A percentile compares a stretch with the other conserved stretches of the same genome.
Conservation (phyloP, 2,888 invertebrate genomes). For the Clepsis dumicolana region DNA sequence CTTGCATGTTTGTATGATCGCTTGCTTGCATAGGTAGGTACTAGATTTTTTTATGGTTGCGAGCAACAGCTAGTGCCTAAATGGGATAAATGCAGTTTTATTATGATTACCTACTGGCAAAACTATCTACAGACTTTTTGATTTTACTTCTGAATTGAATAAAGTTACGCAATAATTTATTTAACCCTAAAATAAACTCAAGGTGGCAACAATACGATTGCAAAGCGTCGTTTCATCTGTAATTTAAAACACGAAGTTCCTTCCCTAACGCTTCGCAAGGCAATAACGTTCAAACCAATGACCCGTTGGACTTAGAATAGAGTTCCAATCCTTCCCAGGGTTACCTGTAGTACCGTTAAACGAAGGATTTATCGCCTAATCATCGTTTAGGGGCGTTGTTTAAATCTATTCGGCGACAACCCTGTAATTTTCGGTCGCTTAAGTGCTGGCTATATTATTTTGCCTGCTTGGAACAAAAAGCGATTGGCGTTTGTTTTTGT, state of each 20-base stretch:
- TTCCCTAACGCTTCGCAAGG: conserved; percentile 13
- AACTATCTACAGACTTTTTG: too few relatives aligned
- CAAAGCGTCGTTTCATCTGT: neutral
- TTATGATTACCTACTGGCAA: too few relatives aligned
- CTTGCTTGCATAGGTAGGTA: too few relatives aligned
- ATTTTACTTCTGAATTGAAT: too few relatives aligned
- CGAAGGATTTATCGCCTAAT: conserved; percentile 31
- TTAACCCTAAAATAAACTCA: neutral
- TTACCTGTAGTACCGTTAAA: conserved; percentile 29
- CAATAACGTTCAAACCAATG: conserved; percentile 36
- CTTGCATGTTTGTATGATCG: too few relatives aligned
- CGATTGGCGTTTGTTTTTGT: neutral
- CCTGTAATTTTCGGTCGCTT: conserved; percentile 23
- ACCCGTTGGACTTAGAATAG: conserved; percentile 28
- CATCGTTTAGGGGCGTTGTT: conserved; percentile 30
- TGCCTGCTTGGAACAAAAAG: neutral
- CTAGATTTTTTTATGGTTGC: too few relatives aligned
- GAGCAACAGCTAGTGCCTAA: too few relatives aligned
- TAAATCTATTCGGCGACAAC: conserved; percentile 22
- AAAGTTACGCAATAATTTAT: too few relatives aligned
- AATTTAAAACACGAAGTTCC: conserved; percentile 12
- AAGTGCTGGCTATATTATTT: neutral
- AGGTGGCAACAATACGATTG: neutral
- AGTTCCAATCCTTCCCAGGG: conserved; percentile 37
- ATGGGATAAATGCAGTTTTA: too few relatives aligned